These are phyloP conservation scores for Phainopepla nitens DNA, from an alignment of 2,113 vertebrate genomes.

Conservation along the genomic window DNA sequence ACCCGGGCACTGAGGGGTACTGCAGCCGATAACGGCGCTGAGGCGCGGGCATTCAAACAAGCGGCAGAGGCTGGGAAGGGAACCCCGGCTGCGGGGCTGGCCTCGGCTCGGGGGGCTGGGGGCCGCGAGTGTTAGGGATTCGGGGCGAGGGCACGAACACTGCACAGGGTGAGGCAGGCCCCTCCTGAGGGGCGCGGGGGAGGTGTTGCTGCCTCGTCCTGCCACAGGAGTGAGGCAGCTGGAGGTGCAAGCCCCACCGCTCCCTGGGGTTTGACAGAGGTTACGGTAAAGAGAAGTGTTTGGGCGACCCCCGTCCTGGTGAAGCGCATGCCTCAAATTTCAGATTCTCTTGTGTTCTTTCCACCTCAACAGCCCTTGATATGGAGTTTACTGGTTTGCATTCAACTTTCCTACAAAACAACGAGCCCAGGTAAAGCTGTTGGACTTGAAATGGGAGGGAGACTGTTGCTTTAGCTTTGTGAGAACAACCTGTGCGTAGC, in stretches of 20 bases:
- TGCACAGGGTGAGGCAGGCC: background rate
- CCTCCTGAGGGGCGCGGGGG: accelerated
- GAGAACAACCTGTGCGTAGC: background rate
- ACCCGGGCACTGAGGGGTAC: accelerated
- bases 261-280: accelerated
- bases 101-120: too few relatives aligned
- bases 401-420: background rate
- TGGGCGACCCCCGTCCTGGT: accelerated
- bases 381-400: constrained; percentile 73
- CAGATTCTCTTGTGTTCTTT: background rate
- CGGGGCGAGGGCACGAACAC: background rate
- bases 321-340: background rate
- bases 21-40: background rate
- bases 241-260: accelerated
- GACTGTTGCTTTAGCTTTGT: background rate
- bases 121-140: accelerated
- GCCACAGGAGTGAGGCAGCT: accelerated
- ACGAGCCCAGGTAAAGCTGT: constrained; percentile 64
- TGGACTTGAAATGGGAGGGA: background rate
- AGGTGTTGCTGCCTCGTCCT: accelerated
- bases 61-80: background rate
- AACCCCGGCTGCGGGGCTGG: accelerated
- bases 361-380: constrained; percentile 59
- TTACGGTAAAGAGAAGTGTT: accelerated
- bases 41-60: accelerated